Evolutionary conservation across 2,797 vertebrate genomes (phyloP).

Genomic region (Knipowitschia caucasica): DNA sequence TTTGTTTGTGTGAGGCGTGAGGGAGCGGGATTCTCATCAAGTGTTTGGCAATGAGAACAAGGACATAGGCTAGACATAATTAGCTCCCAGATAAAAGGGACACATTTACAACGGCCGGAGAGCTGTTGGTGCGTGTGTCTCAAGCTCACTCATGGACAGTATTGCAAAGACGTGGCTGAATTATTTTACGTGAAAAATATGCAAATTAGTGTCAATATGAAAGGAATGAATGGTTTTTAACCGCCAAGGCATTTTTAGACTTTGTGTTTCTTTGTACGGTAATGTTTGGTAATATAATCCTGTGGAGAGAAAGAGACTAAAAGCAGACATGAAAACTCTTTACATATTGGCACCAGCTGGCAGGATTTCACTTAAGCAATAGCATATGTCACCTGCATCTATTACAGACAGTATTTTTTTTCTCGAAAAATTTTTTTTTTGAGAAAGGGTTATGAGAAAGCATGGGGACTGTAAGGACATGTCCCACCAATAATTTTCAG

Average conservation of each 20-base stretch:
- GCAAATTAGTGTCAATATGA: not conserved
- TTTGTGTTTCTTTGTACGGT: not conserved
- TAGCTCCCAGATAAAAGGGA: slow-evolving; percentile 2
- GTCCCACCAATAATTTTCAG: too few species aligned
- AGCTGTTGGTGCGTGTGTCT: slow-evolving; percentile 10
- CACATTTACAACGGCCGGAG: slow-evolving; percentile 17
- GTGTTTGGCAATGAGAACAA: slow-evolving; percentile 11
- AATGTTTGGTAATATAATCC: not conserved
- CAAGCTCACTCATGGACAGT: not conserved
- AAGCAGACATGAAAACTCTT: not conserved
- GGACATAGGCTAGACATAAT: not conserved
- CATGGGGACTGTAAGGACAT: too few species aligned
- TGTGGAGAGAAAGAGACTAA: not conserved
- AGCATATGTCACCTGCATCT: too few species aligned
- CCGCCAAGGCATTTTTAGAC: slow-evolving; percentile 2
- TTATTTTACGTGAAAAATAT: not conserved
- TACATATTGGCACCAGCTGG: too few species aligned
- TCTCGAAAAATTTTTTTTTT: too few species aligned
- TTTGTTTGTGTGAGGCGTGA: slow-evolving; percentile 39
- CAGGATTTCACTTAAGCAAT: too few species aligned
- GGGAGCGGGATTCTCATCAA: slow-evolving; percentile 8
- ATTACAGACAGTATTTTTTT: too few species aligned
- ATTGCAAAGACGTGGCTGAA: not conserved
- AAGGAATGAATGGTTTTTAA: not conserved
- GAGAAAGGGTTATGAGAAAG: too few species aligned